Evolutionary conservation across 1,140 invertebrate genomes (phyloP).

Genomic region (Trypoxylus dichotomus): DNA sequence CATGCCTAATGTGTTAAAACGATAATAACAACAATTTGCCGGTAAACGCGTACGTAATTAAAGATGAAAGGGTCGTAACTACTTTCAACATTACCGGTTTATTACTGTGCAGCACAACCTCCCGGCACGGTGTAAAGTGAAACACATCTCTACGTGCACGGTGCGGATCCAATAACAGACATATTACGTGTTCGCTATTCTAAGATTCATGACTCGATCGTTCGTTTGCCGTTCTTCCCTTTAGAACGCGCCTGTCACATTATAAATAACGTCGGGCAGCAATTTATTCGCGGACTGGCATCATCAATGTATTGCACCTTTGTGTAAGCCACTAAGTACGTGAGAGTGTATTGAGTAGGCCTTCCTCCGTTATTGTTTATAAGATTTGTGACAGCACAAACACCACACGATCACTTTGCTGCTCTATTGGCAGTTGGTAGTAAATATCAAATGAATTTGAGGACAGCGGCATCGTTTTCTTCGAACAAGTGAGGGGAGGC

Average conservation of each 20-base stretch:
- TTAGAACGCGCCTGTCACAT: conserved; percentile 12
- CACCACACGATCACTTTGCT: background rate
- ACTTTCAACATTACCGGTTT: conserved; percentile 13
- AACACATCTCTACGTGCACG: background rate
- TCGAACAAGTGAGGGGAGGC: background rate
- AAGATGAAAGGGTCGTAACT: conserved; percentile 9
- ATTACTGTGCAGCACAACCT: background rate
- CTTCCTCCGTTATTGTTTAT: conserved; percentile 25
- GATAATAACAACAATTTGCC: conserved; percentile 18
- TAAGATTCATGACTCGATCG: background rate
- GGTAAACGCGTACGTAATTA: background rate
- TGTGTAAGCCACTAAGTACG: background rate
- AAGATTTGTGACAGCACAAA: conserved; percentile 24
- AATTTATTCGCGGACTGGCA: background rate
- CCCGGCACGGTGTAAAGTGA: background rate
- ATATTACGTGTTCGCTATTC: background rate
- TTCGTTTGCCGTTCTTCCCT: background rate
- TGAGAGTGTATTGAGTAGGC: background rate
- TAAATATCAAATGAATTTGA: background rate
- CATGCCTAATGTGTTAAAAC: background rate
- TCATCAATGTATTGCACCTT: background rate
- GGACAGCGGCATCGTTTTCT: background rate
- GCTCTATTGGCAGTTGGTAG: background rate
- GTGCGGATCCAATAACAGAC: background rate
- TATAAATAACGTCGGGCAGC: background rate